Conservation (phyloP, 1,140 invertebrate species). For the Bilobella aurantiaca region DNA sequence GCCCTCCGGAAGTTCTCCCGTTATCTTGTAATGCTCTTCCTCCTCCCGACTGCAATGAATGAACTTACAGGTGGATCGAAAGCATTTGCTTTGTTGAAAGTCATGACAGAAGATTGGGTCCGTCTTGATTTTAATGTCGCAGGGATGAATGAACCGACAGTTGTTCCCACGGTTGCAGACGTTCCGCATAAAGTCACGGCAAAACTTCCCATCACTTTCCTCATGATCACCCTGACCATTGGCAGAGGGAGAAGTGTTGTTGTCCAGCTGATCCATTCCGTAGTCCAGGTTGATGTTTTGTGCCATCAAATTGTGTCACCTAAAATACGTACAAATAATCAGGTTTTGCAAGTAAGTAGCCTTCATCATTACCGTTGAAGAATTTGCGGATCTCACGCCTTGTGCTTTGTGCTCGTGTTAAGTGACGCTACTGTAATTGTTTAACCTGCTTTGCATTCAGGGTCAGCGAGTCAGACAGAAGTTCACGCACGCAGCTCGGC, state of each 20-base stretch:
- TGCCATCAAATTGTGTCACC: too few species aligned
- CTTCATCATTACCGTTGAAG: too few species aligned
- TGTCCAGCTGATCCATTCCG: neutral
- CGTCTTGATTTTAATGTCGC: constrained; percentile 39
- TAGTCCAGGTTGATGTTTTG: too few species aligned
- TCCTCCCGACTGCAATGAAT: constrained; percentile 66
- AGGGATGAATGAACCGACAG: constrained; percentile 62
- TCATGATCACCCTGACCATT: neutral
- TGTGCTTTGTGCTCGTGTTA: too few species aligned
- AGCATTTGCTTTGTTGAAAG: constrained; percentile 63
- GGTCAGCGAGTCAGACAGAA: too few species aligned
- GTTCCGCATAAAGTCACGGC: constrained; percentile 53
- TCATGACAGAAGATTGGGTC: constrained; percentile 69
- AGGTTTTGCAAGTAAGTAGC: too few species aligned
- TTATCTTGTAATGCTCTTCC: constrained; percentile 60
- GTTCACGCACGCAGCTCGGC: too few species aligned
- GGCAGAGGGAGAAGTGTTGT: neutral
- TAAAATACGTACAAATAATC: too few species aligned
- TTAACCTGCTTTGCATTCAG: too few species aligned
- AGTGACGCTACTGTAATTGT: too few species aligned
- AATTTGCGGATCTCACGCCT: too few species aligned
- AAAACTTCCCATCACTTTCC: constrained; percentile 40
- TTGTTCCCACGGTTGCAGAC: constrained; percentile 62
- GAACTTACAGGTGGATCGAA: constrained; percentile 57
- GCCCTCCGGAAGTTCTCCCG: constrained; percentile 55